phyloP scores from a whole-genome alignment of 2,888 invertebrate species.

The Epistrophe eligans region DNA sequence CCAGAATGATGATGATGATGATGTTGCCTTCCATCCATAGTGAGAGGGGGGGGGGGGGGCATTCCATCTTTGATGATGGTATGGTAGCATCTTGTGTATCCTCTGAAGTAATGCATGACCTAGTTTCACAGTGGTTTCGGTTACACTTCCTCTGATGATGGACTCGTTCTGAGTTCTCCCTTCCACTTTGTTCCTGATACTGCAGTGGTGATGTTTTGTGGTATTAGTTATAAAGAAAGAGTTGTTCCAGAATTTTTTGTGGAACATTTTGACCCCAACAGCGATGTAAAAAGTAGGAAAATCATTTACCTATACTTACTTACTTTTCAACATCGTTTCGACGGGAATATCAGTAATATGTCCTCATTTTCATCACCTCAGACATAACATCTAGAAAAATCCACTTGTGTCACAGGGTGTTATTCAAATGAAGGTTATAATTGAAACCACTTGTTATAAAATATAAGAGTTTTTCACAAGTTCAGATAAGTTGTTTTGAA shows the following conservation, averaged over 20 bases:
- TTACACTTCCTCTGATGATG: conserved; percentile 20
- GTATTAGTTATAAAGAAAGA: conserved; percentile 1
- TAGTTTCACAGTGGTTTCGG: conserved; percentile 59
- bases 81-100: conserved; percentile 43
- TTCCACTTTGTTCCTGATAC: neutral
- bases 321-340: conserved; percentile 39
- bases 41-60: conserved; percentile 15
- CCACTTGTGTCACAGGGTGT: conserved; percentile 7
- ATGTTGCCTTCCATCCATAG: conserved; percentile 33
- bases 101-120: conserved; percentile 66
- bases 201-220: conserved; percentile 14
- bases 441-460: neutral
- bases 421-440: neutral
- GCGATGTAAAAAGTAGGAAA: conserved; percentile 9
- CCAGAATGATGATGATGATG: conserved; percentile 13
- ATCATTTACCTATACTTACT: too few relatives aligned
- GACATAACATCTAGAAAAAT: neutral
- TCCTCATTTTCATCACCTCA: conserved; percentile 46
- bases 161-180: neutral
- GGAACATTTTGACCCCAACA: conserved; percentile 27
- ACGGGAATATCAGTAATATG: conserved; percentile 16
- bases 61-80: conserved; percentile 9
- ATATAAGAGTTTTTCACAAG: too few relatives aligned
- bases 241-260: conserved; percentile 47
- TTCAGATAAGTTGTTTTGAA: too few relatives aligned